Conservation (phyloP, 53 echinoderm and acorn worm genomes). For the Holothuria scabra region DNA sequence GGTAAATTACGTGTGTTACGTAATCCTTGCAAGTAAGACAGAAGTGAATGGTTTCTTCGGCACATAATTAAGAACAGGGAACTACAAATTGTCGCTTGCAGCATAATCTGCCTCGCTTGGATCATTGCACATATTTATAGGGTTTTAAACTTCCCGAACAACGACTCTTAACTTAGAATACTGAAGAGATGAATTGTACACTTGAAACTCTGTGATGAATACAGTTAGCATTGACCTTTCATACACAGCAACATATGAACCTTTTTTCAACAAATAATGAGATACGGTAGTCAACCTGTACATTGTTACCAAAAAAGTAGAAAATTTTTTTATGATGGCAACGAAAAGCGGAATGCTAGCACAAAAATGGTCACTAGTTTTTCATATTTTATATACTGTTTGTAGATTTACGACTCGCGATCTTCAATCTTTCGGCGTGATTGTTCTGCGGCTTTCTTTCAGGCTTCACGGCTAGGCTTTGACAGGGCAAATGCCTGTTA, state of each 20-base stretch:
- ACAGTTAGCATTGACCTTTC: constrained; percentile 49
- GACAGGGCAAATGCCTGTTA: too few species aligned
- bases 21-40: too few species aligned
- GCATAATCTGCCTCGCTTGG: not conserved
- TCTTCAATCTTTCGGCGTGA: constrained; percentile 5
- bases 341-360: constrained; percentile 59
- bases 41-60: too few species aligned
- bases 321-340: constrained; percentile 48
- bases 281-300: constrained; percentile 32
- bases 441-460: too few species aligned
- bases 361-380: constrained; percentile 52
- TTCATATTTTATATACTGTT: constrained; percentile 44
- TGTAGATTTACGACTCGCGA: constrained; percentile 21
- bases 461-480: too few species aligned
- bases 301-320: constrained; percentile 43
- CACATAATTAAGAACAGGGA: not conserved
- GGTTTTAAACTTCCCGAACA: constrained; percentile 28
- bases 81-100: not conserved
- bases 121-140: constrained; percentile 9
- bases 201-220: constrained; percentile 46
- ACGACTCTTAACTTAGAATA: constrained; percentile 48
- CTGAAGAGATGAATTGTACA: constrained; percentile 48
- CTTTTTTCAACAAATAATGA: constrained; percentile 35
- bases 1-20: too few species aligned
- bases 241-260: constrained; percentile 47